Base-by-base conservation (phyloP, 2,797 vertebrate species). In the Discoglossus pictus region DNA sequence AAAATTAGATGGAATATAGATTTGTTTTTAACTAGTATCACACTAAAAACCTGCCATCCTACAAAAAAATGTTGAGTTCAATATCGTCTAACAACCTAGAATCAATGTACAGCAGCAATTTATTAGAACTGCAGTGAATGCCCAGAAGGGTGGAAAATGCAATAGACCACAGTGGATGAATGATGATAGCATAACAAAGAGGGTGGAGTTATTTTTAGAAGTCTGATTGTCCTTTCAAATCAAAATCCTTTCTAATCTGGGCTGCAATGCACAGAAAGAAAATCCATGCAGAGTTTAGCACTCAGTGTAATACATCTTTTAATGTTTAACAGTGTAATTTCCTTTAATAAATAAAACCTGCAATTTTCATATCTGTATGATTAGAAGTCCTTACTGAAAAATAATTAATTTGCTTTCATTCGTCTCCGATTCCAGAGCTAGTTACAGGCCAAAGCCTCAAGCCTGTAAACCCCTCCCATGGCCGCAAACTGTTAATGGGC, bases 101-200 rank as follows among this genome's bases (percentile, higher is more conserved):
- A 79, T 82, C 80, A 68, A 81, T 82, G 72, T 46, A 62, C 53
- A 71, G 54, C 69, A 71, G 74, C 76, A 78, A 69, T 76, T 81
- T 63, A 72, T 71, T 78, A 58, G 43, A 54, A 18, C 69, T n/a
- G 6, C 65, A 68, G 43, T 51, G 62, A 25, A 78, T 78, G 74
- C 79, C 81, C 76, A 75, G 75, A 65, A 81, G 78, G 77, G 60
- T 76, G 78, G 77, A 82, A 81, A 78, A 83, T 74, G 75, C 73
- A 71, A 80, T 75, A 79, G 16, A 73, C 55, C 73, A 62, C 61
- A 2, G 35, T 34, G 54, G 65, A 61, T 15, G 55, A 65, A 59
- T 76, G 75, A 74, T 56, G 40, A 76, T 63, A 72, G 74, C 63
- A 73, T 54, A 77, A 72, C 59, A 47, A 34, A 77, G 75, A 54